Evolutionary conservation across 2,888 invertebrate genomes (phyloP), one percentile per base, ranked within the genome.

Genomic region (Xestia rhomboidea): DNA sequence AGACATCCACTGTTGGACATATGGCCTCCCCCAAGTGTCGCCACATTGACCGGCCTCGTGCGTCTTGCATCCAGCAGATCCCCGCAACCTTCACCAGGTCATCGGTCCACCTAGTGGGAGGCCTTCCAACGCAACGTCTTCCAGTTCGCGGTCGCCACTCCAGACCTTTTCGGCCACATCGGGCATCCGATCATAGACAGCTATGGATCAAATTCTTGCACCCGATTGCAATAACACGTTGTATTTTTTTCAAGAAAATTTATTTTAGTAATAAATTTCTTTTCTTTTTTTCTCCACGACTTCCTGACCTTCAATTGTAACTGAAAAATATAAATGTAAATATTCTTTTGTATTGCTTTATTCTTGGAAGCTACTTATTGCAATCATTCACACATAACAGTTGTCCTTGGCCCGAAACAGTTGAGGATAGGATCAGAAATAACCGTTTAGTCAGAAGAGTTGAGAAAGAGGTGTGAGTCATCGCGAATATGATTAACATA

Each of bases 391-490:
- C 60, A 71, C 41, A 30, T 27, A 27, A 54, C n/a, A 44, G n/a
- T 34, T 73, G 81, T 68, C 88, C 88, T 89, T 88, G 89, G 69
- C 88, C 81, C 41, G 21, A 73, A 75, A 69, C 77, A 64, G 71
- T 67, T 77, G 46, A 77, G 72, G 76, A 78, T 68, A 75, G 27
- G 49, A 69, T 66, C 34, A 27, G 18, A 79, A 73, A 68, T 80
- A 76, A 68, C 21, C 44, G 64, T 68, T 73, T 74, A 67, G 64
- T 70, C 76, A 70, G 78, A 73, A 85, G 57, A 54, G 44, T 88
- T 82, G 76, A 63, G 79, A 79, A 86, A 88, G 21, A 69, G 63
- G 60, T 18, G 30, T 89, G 86, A 80, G 49, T 88, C 86, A 85
- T 49, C n/a, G 34, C 27, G 44, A 30, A 10, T 62, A 60, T 13